These are phyloP conservation scores for Drosophila kepulauana DNA, from an alignment of 1,140 invertebrate genomes.

Conservation along the genomic window DNA sequence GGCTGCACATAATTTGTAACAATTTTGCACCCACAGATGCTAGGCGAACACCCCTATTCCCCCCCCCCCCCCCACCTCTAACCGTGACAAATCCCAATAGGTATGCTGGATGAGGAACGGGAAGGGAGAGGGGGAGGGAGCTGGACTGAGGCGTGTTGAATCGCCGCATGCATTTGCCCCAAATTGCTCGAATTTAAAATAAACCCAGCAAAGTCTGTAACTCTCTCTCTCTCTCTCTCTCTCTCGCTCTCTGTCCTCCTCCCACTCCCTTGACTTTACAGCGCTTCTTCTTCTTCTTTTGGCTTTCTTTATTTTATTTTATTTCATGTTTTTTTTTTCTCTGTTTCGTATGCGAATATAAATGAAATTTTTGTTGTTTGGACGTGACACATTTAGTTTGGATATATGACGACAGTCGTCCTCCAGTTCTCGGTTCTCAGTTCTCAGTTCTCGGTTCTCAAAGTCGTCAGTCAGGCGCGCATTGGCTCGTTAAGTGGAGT, in stretches of 20 bases:
- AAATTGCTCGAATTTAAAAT: constrained; percentile 79
- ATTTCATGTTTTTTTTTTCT: constrained; percentile 28
- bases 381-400: constrained; percentile 82
- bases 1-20: constrained; percentile 81
- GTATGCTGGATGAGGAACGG: neutral
- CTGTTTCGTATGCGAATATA: constrained; percentile 69
- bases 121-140: no score
- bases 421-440: constrained; percentile 1
- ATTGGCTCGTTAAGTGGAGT: constrained; percentile 54
- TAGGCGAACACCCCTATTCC: neutral
- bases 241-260: neutral
- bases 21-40: constrained; percentile 60
- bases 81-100: constrained; percentile 12
- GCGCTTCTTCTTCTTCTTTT: constrained; percentile 32
- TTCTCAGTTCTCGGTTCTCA: constrained; percentile 16
- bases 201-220: constrained; percentile 48
- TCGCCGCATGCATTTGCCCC: constrained; percentile 41
- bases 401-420: constrained; percentile 69
- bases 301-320: constrained; percentile 10
- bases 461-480: constrained; percentile 67
- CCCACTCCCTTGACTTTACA: constrained; percentile 48
- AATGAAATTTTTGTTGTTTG: constrained; percentile 83
- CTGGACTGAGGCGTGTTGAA: constrained; percentile 11
- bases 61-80: neutral
- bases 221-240: neutral